phyloP scores from a whole-genome alignment of 2,113 vertebrate species.

The Malurus melanocephalus region DNA sequence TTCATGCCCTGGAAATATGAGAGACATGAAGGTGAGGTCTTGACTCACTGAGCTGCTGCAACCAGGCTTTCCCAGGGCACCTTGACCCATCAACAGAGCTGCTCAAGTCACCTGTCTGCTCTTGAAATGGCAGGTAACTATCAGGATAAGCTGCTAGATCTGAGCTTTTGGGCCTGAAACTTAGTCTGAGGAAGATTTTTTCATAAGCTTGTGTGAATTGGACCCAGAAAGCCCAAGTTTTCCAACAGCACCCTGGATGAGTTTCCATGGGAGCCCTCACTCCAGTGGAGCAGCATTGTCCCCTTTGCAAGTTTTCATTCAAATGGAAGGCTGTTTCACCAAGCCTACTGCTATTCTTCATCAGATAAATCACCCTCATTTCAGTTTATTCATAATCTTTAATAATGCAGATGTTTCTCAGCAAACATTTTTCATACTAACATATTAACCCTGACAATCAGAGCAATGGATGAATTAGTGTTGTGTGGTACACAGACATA shows the following conservation, averaged over 20 bases:
- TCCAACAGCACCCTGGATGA: not conserved
- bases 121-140: not conserved
- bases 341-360: not conserved
- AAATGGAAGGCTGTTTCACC: not conserved
- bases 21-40: not conserved
- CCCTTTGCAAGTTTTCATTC: not conserved
- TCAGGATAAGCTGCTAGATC: not conserved
- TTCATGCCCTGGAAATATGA: not conserved
- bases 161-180: not conserved
- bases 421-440: constrained; percentile 34
- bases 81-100: not conserved
- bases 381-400: constrained; percentile 49
- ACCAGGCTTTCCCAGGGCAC: not conserved
- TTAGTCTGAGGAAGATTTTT: not conserved
- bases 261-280: not conserved
- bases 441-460: constrained; percentile 29
- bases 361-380: constrained; percentile 13
- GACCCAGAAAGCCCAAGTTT: not conserved
- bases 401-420: constrained; percentile 38
- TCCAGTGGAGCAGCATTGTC: not conserved
- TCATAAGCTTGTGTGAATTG: not conserved
- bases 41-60: not conserved
- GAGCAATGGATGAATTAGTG: not conserved
- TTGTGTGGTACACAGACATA: not conserved
- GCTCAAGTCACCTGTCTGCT: not conserved